Evolutionary conservation across 2,113 vertebrate genomes (phyloP).

Genomic region (Elgaria multicarinata): DNA sequence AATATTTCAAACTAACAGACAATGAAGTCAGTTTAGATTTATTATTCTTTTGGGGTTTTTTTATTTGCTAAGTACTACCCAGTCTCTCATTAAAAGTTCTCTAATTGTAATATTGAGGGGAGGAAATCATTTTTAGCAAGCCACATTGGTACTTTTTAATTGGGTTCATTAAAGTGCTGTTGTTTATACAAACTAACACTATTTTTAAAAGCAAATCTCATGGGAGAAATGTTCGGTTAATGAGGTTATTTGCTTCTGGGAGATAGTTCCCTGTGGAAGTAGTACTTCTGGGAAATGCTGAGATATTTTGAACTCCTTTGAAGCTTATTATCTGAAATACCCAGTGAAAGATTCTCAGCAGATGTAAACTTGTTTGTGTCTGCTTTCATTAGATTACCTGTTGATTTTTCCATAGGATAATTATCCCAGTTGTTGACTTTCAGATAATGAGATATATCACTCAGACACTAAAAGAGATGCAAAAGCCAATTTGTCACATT

Average conservation of each 20-base stretch:
- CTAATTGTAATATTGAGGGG: neutral
- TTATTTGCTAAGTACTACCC: neutral
- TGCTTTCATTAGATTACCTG: neutral
- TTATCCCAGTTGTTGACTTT: neutral
- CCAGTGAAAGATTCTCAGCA: neutral
- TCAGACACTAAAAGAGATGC: neutral
- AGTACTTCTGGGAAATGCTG: neutral
- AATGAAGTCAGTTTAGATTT: neutral
- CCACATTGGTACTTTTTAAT: neutral
- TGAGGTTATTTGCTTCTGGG: neutral
- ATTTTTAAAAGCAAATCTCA: neutral
- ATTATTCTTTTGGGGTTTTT: neutral
- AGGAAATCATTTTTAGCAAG: neutral
- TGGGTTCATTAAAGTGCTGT: neutral
- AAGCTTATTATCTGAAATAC: neutral
- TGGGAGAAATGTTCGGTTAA: neutral
- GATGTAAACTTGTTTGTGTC: neutral
- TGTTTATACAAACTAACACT: neutral
- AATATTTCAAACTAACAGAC: neutral
- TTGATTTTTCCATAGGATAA: neutral
- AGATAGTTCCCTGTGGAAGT: neutral
- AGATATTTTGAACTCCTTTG: neutral
- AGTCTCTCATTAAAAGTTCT: slow-evolving; percentile 1
- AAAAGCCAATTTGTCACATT: neutral
- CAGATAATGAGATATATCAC: neutral